These are phyloP conservation scores for Tamandua tetradactyla DNA, from an alignment of 2,797 vertebrate genomes.

Conservation along the genomic window DNA sequence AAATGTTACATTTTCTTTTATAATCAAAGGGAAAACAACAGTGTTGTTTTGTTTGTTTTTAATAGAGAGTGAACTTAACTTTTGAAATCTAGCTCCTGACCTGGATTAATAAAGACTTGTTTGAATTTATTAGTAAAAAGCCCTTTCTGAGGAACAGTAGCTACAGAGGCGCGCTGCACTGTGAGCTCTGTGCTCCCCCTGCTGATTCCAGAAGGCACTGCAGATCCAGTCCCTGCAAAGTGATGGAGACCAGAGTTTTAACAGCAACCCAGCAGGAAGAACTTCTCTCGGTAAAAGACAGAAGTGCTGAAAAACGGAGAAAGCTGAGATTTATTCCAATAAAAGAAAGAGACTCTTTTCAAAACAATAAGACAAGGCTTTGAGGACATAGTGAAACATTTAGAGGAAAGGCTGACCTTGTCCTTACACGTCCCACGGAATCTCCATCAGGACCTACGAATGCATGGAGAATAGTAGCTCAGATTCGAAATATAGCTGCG, in stretches of 20 bases:
- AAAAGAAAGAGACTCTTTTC: constrained; percentile 38
- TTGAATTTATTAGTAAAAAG: background rate
- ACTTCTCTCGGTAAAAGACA: too few relatives aligned
- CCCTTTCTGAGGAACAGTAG: fast-evolving
- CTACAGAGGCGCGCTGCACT: fast-evolving
- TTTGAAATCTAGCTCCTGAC: background rate
- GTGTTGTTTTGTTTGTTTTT: background rate
- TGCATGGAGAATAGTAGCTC: fast-evolving
- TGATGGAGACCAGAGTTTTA: background rate
- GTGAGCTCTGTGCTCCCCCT: background rate
- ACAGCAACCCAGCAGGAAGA: background rate
- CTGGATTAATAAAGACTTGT: background rate
- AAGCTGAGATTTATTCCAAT: constrained; percentile 15
- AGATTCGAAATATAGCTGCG: fast-evolving
- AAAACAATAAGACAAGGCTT: background rate
- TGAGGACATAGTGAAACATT: background rate
- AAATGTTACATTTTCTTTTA: background rate
- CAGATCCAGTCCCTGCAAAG: fast-evolving
- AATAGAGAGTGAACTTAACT: background rate
- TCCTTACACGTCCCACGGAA: background rate
- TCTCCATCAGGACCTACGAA: background rate
- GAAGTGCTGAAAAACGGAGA: background rate
- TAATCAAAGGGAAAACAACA: background rate
- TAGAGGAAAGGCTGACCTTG: background rate
- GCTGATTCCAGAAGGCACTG: background rate